A percentile compares a stretch with the other conserved stretches of the same genome.
phyloP scores from a whole-genome alignment of 2,888 invertebrate genomes.

The Drosophila subquinaria region DNA sequence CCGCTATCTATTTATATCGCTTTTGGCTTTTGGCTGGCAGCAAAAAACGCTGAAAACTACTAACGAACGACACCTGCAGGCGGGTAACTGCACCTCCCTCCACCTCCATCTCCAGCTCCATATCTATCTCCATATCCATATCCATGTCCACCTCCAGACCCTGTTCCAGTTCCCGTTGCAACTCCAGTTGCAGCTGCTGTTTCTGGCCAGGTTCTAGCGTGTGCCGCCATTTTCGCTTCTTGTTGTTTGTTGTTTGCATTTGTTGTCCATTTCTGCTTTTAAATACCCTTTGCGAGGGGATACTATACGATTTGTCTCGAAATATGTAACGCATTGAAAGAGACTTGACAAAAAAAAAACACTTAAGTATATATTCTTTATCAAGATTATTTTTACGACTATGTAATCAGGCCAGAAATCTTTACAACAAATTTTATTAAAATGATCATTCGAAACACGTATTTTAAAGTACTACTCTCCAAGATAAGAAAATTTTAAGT shows the following conservation, averaged over 20 bases:
- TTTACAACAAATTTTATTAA: no score
- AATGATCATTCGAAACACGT: no score
- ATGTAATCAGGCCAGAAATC: no score
- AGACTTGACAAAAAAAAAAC: no score
- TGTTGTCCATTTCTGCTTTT: slow-evolving; percentile 52
- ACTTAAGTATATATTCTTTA: no score
- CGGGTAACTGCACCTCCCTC: slow-evolving; percentile 33
- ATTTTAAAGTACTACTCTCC: no score
- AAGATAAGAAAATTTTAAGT: no score
- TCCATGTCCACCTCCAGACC: slow-evolving; percentile 5
- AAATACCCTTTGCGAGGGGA: not conserved
- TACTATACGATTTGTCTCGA: not conserved
- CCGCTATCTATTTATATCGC: slow-evolving; percentile 79
- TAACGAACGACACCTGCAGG: slow-evolving; percentile 78
- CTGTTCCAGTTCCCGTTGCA: slow-evolving; percentile 2
- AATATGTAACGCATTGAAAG: not conserved
- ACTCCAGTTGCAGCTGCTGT: slow-evolving; percentile 21
- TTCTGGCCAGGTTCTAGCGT: slow-evolving; percentile 43
- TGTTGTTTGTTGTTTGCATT: slow-evolving; percentile 71
- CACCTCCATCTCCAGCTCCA: slow-evolving; percentile 15
- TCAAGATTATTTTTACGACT: no score
- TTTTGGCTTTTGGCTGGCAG: slow-evolving; percentile 76
- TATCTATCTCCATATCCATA: not conserved
- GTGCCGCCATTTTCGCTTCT: slow-evolving; percentile 49
- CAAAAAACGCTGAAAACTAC: slow-evolving; percentile 73